Evolutionary conservation across 2,888 invertebrate genomes (phyloP), one percentile per base, ranked within the genome.

Genomic region (Drosophila nigricruria): DNA sequence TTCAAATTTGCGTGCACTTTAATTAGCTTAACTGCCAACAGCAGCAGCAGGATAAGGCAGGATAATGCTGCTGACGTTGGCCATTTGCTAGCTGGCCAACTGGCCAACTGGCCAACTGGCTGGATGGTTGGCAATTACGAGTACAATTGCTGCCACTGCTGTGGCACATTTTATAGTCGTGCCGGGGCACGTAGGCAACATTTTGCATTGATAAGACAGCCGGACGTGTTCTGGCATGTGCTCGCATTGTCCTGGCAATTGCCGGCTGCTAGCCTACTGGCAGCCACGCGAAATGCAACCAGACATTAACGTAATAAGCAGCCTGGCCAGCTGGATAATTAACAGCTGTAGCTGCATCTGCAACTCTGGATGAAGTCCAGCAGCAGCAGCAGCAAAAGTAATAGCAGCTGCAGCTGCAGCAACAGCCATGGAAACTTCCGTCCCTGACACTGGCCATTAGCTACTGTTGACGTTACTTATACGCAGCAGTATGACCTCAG

Each of bases 1-100:
- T 64, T 87, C 87, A 79, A 79, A 84, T 84, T 82, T 81, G 89
- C 67, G 66, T 84, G 77, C 89, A 89, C 89, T 87, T 89, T 84
- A 89, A 89, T 84, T 89, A 89, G 79, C 85, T 72, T 71, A 79
- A 74, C 85, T 84, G 74, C 52, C 54, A 54, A 57, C 57, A 25
- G 50, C 43, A 40, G 23, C 47, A 58, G 53, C 71, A 54, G 63
- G 57, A 77, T 63, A 77, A 61, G 34, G 18, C 61, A 47, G 45
- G 18, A 54, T 43, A 52, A 47, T 25, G 57, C 60, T 61, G 61
- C 57, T 73, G 75, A 75, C 75, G 66, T 54, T 78, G 56, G 57
- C 76, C 85, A 79, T 73, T 82, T 76, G 70, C 60, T 50, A 23
- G 52, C 50, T 52, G 34, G 34, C 34, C 50, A 73, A 30, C 57